Percentiles rank a stretch among this genome's conserved stretches.
phyloP scores from a whole-genome alignment of 2,888 invertebrate species.

The Periphyllus acericola region DNA sequence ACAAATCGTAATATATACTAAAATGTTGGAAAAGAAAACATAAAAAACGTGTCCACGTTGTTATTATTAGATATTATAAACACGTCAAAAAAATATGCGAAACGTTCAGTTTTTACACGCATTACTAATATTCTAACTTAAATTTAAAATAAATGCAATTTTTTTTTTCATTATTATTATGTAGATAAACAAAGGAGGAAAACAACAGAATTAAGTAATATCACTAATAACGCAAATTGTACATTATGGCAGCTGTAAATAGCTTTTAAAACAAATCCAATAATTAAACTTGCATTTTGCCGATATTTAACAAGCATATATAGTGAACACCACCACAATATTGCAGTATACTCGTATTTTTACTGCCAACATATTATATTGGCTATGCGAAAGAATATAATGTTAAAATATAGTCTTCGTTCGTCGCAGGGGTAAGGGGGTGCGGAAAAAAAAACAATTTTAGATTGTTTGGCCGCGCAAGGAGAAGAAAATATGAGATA shows the following conservation, averaged over 20 bases:
- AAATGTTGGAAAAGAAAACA: not conserved
- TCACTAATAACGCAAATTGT: not conserved
- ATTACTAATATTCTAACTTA: too few relatives aligned
- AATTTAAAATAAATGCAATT: not conserved
- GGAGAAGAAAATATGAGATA: slow-evolving; percentile 30
- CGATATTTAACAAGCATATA: not conserved
- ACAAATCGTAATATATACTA: not conserved
- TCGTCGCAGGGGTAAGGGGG: not conserved
- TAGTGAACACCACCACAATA: not conserved
- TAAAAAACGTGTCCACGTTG: not conserved
- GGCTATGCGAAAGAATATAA: not conserved
- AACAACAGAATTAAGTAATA: not conserved
- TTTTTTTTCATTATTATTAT: not conserved
- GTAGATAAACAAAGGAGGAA: not conserved
- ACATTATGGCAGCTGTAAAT: not conserved
- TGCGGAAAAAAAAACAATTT: not conserved
- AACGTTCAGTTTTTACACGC: not conserved
- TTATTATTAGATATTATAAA: not conserved
- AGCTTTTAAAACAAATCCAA: not conserved
- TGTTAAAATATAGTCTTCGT: not conserved
- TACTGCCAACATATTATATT: not conserved
- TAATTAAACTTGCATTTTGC: not conserved
- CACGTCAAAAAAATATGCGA: not conserved
- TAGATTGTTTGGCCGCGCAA: slow-evolving; percentile 6
- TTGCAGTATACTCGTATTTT: not conserved